Evolutionary conservation across 1,140 invertebrate genomes (phyloP).

Genomic region (Hylaeus volcanicus): DNA sequence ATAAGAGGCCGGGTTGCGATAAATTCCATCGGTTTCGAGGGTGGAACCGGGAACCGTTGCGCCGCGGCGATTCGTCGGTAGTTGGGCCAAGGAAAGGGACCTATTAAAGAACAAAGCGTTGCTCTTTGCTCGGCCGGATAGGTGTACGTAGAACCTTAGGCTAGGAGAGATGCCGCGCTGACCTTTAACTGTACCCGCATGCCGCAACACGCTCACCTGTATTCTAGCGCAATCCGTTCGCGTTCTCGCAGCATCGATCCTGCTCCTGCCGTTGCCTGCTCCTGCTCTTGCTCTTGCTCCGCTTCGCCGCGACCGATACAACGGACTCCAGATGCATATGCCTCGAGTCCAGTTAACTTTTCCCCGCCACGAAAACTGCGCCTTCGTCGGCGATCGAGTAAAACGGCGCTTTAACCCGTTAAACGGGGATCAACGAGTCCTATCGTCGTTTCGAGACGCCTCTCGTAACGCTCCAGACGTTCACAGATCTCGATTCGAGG

Average conservation of each 20-base stretch:
- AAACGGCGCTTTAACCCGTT: conserved; percentile 1
- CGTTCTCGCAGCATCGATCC: conserved; percentile 29
- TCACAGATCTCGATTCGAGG: no score
- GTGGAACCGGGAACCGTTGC: neutral
- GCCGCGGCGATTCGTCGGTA: conserved; percentile 6
- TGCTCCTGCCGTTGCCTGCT: neutral
- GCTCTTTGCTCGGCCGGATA: conserved; percentile 69
- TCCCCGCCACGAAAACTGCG: neutral
- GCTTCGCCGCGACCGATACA: conserved; percentile 19
- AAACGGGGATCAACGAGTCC: neutral
- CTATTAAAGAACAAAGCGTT: conserved; percentile 75
- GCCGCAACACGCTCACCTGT: conserved; percentile 76
- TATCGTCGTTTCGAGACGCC: neutral
- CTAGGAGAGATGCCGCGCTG: conserved; percentile 70
- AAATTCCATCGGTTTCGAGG: neutral
- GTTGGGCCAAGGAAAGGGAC: conserved; percentile 64
- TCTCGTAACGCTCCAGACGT: no score
- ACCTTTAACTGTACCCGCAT: conserved; percentile 79
- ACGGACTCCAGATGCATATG: conserved; percentile 21
- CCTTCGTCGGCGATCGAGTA: neutral
- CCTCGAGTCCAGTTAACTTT: conserved; percentile 24
- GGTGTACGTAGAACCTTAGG: conserved; percentile 49
- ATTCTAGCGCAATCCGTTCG: conserved; percentile 65
- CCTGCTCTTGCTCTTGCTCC: conserved; percentile 16
- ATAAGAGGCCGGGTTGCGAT: neutral